Base-by-base conservation (phyloP, 2,888 invertebrate genomes). In the Tanypteryx hageni region DNA sequence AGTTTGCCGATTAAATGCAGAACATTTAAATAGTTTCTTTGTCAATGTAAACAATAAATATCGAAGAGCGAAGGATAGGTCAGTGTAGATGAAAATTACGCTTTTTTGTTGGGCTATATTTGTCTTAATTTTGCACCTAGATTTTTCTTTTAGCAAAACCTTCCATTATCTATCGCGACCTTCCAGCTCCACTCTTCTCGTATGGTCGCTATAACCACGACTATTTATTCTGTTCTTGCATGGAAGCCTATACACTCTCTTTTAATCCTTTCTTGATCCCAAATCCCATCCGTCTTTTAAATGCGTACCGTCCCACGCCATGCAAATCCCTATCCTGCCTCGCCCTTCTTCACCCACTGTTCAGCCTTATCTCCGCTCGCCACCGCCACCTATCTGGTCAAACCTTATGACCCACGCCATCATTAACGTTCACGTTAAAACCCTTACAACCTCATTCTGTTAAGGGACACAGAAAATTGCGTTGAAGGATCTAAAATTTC, bases 371-470 rank as follows among this genome's bases (percentile, higher is more conserved):
- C 44, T 44, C 44, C 44, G 5, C 44, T 3, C 1, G 9, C n/a
- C 68, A n/a, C 18, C 68, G n/a, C n/a, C 64, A 14, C 64, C 16
- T 7, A n/a, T 14, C 68, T 13, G 68, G 68, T n/a, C 68, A 68
- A 68, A 22, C 68, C 68, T 68, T 68, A 68, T 68, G 68, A 68
- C 68, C 68, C 68, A 8, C 68, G 61, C 68, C 68, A 68, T 68
- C 68, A 68, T 18, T 68, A 4, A n/a, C 68, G 18, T 68, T 18
- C 68, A 18, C 22, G 68, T 68, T 68, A 18, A 3, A 68, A 68
- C 22, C 68, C 22, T 68, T 68, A 18, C 18, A 22, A 18, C 68
- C 9, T 68, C 22, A 68, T 22, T 68, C 68, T 18, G 18, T 68
- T 18, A 68, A 68, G 68, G 68, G 68, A 68, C 68, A n/a, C n/a